phyloP scores from a whole-genome alignment of 2,888 invertebrate genomes.

The Diarsia brunnea region DNA sequence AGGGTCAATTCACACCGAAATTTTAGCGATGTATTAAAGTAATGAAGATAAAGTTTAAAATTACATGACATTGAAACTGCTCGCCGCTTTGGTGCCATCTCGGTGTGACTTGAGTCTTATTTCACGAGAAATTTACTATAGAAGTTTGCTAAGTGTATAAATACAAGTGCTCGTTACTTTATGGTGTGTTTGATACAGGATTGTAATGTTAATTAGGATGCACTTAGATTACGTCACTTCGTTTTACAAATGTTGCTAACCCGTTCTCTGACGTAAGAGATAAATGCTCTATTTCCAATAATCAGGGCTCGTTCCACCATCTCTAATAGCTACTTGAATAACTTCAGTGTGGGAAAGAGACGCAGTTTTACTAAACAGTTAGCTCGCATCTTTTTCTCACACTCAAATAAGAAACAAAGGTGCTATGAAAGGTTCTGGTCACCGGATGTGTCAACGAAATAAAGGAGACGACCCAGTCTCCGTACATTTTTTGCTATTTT shows the following conservation, averaged over 20 bases:
- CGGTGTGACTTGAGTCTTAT: too few species aligned
- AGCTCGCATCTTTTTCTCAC: not conserved
- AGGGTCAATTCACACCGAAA: too few species aligned
- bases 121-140: too few species aligned
- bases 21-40: too few species aligned
- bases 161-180: too few species aligned
- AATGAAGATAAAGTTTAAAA: too few species aligned
- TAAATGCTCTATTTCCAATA: not conserved
- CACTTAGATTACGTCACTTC: not conserved
- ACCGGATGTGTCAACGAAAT: not conserved
- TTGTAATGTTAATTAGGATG: conserved; percentile 6
- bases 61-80: too few species aligned
- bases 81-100: too few species aligned
- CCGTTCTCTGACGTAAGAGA: not conserved
- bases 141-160: too few species aligned
- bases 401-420: not conserved
- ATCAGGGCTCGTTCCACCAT: not conserved
- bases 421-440: not conserved
- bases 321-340: not conserved
- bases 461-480: too few species aligned
- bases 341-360: not conserved
- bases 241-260: not conserved
- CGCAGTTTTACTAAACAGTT: not conserved
- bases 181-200: not conserved
- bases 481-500: too few species aligned